Evolutionary conservation across 2,113 vertebrate genomes (phyloP), one percentile per base, ranked within the genome.

Genomic region (Illadopsis cleaveri): DNA sequence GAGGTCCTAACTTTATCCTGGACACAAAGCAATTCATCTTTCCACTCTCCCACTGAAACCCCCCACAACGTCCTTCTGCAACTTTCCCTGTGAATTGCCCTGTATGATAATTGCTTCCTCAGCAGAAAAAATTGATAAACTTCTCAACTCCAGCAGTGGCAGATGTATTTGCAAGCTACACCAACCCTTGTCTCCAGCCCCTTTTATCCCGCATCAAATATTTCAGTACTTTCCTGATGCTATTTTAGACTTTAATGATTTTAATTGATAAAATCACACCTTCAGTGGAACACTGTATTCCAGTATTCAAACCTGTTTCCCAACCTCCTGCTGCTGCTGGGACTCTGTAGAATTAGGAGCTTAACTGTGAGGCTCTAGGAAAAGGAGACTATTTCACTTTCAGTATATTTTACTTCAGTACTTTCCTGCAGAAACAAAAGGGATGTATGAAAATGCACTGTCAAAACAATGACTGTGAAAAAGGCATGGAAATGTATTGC

Each of bases 341-440:
- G 62, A 71, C 40, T 72, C 64, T 62, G 50, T 5, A 78, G 82
- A 57, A 89, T 51, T 90, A 92, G 71, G 53, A 93, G 53, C 40
- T 88, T 73, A 92, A 71, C 50, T 84, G 40, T 75, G 56, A 81
- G 51, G 79, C 38, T 83, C 68, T 71, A 78, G 60, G n/a, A 77
- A 86, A 92, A 90, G 42, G 40, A 92, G 48, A 56, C 51, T 80
- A 35, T 65, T 87, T 73, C 69, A 30, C 45, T 83, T 83, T 64
- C 72, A 56, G 15, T 82, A 45, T 35, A 56, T 57, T 96, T 69
- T 81, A 66, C 51, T 70, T 82, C 68, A 83, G 56, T 70, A 44
- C 27, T 78, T 92, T 80, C 42, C 76, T 81, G 72, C 56, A 93
- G 87, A 85, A 94, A 86, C 45, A 89, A 83, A 92, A 92, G 77